These are phyloP conservation scores for Andrena camellia DNA, from an alignment of 2,888 invertebrate genomes.

Conservation along the genomic window DNA sequence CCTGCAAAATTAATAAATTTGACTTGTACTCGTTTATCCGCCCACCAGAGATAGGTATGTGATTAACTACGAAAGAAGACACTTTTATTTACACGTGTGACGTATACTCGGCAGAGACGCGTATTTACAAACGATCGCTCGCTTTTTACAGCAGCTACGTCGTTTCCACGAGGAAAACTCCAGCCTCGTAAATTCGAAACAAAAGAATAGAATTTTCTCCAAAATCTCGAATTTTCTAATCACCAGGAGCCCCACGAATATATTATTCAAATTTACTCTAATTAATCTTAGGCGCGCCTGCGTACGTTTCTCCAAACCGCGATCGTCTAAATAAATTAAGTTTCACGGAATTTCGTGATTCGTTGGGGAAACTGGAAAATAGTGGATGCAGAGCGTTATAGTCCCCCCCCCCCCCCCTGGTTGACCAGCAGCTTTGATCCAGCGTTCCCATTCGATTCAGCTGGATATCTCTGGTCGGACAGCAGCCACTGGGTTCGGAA, in stretches of 20 bases:
- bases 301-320: not conserved
- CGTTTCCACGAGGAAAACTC: not conserved
- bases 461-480: not conserved
- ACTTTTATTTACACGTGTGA: conserved; percentile 57
- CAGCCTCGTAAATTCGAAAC: not conserved
- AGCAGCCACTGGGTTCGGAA: conserved; percentile 14
- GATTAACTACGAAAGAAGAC: conserved; percentile 24
- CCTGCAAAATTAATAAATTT: too few relatives aligned
- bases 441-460: conserved; percentile 1
- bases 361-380: not conserved
- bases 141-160: conserved; percentile 40
- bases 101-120: conserved; percentile 26
- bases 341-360: not conserved
- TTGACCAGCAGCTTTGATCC: not conserved
- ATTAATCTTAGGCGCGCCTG: not conserved
- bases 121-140: conserved; percentile 62
- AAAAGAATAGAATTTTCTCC: not conserved
- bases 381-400: not conserved
- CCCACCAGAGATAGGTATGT: conserved; percentile 15
- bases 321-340: conserved; percentile 37
- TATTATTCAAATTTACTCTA: not conserved
- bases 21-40: too few relatives aligned
- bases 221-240: too few relatives aligned
- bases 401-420: too few relatives aligned
- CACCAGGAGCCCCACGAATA: not conserved